phyloP scores from a whole-genome alignment of 2,888 invertebrate species.

The Clunio marinus region DNA sequence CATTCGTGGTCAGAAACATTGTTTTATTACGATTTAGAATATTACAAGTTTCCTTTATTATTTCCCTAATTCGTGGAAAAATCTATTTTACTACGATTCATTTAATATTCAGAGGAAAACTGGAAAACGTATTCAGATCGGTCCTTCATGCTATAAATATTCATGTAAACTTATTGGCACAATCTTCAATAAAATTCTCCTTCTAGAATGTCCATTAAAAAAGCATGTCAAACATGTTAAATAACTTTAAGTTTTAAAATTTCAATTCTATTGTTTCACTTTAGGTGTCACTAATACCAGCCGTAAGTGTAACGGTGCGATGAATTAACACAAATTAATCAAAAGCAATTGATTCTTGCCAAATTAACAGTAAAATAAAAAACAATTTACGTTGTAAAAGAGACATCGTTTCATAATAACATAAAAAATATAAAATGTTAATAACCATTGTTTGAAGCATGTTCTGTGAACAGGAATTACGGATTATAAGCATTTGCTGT shows the following conservation, averaged over 20 bases:
- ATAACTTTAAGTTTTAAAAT: conserved; percentile 9
- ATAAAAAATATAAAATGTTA: conserved; percentile 13
- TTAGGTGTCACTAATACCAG: conserved; percentile 19
- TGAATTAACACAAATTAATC: conserved; percentile 18
- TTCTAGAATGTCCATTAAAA: no score
- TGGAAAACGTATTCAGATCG: no score
- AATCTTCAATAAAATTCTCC: no score
- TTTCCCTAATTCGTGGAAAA: no score
- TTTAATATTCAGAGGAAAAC: no score
- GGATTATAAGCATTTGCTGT: conserved; percentile 9
- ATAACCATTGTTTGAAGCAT: conserved; percentile 12
- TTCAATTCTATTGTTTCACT: no score
- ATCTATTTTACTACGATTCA: no score
- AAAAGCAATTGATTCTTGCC: background rate
- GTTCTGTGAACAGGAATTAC: conserved; percentile 23
- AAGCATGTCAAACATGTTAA: conserved; percentile 14
- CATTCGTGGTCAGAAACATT: conserved; percentile 36
- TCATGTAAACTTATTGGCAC: no score
- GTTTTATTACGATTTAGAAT: conserved; percentile 2
- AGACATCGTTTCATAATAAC: background rate
- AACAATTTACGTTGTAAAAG: conserved; percentile 1
- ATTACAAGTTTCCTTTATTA: background rate
- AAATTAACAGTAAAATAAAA: no score
- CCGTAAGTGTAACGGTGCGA: conserved; percentile 2
- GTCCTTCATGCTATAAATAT: no score